Evolutionary conservation across 2,888 invertebrate species (phyloP).

Genomic region (Dynastes hyllus): DNA sequence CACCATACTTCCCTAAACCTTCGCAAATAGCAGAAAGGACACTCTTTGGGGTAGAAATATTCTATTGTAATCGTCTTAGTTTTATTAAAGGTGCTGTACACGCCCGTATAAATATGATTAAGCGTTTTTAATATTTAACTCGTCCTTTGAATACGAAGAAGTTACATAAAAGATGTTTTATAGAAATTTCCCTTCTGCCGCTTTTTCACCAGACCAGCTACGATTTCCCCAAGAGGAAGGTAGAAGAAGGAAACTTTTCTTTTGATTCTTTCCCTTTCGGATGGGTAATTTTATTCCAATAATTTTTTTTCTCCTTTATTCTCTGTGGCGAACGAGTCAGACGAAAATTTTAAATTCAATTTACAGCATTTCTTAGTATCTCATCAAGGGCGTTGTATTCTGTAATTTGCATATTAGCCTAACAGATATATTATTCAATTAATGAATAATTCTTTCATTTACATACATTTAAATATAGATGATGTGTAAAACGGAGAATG

Average conservation of each 20-base stretch:
- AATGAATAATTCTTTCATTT: slow-evolving; percentile 32
- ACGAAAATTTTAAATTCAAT: neutral
- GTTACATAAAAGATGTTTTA: slow-evolving; percentile 27
- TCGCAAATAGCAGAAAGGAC: no score
- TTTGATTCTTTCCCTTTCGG: slow-evolving; percentile 1
- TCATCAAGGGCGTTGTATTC: neutral
- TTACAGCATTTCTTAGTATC: neutral
- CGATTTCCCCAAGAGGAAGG: neutral
- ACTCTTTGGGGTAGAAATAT: neutral
- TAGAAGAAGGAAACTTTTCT: neutral
- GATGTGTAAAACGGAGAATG: slow-evolving; percentile 2
- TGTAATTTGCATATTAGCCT: neutral
- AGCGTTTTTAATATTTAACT: slow-evolving; percentile 41
- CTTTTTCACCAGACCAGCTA: neutral
- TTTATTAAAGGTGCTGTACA: neutral
- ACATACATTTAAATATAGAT: slow-evolving; percentile 25
- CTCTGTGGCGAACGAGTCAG: neutral
- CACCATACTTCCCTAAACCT: no score
- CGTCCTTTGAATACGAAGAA: neutral
- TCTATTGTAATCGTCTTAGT: neutral
- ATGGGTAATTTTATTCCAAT: slow-evolving; percentile 20
- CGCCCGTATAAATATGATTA: slow-evolving; percentile 29
- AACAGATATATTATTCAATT: slow-evolving; percentile 24
- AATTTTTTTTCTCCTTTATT: neutral
- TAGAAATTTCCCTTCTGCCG: neutral